phyloP scores from a whole-genome alignment of 1,140 invertebrate genomes.

The Alviniconcha marisindica region DNA sequence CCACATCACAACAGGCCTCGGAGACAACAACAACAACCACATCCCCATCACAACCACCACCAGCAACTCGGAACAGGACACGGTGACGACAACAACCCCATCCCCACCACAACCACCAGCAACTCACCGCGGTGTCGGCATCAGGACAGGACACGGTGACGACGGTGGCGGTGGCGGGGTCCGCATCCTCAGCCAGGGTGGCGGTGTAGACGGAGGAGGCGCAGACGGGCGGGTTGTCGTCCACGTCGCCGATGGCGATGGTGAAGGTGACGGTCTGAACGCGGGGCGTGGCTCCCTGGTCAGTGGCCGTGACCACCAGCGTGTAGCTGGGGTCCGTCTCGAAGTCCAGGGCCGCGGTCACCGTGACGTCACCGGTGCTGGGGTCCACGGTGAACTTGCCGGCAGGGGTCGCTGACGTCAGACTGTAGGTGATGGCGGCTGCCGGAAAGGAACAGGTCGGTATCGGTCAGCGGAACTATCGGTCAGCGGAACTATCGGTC shows the following conservation, averaged over 20 bases:
- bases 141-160: conserved; percentile 54
- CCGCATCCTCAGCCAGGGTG: conserved; percentile 47
- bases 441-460: neutral
- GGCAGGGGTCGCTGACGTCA: neutral
- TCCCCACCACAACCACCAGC: neutral
- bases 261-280: conserved; percentile 40
- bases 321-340: conserved; percentile 58
- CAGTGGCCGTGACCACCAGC: conserved; percentile 51
- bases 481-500: too few relatives aligned
- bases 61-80: neutral
- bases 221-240: conserved; percentile 56
- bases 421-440: conserved; percentile 36
- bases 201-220: conserved; percentile 34
- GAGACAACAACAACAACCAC: neutral
- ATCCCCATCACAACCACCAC: neutral
- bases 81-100: neutral
- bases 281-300: conserved; percentile 46
- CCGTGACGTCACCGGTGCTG: conserved; percentile 45
- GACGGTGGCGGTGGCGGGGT: conserved; percentile 26
- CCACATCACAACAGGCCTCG: too few relatives aligned
- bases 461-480: neutral
- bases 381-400: conserved; percentile 52
- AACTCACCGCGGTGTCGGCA: conserved; percentile 42
- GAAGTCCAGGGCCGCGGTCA: conserved; percentile 52
- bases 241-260: conserved; percentile 52